Evolutionary conservation across 2,888 invertebrate species (phyloP), one percentile per base, ranked within the genome.

Genomic region (Priocnemis perturbator): DNA sequence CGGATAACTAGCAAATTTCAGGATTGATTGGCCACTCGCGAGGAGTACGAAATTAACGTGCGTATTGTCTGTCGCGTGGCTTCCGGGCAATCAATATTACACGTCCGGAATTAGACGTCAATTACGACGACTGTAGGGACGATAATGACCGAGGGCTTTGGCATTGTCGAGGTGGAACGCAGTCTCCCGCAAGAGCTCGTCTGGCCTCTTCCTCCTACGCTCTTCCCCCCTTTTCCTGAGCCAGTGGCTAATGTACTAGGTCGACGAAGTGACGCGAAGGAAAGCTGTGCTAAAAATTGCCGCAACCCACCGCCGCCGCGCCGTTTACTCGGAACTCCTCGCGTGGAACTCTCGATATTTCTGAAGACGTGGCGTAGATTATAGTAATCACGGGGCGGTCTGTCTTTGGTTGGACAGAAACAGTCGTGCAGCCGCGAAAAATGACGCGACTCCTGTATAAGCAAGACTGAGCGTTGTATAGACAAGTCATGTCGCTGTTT

Each of bases 21-120:
- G 37, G 7, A 37, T 11, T 37, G 7, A 37, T 3, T 11, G 14
- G 7, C 37, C 37, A 37, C 11, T 37, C 37, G 11, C 7, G 11
- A 37, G 37, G 1, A 11, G 37, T 7, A 37, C 1, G 37, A 37
- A 1, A 11, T 37, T 9, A 11, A 37, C 37, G 11, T 11, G 7
- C 1, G 37, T 9, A 37, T 37, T 37, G 37, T 37, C 37, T 37
- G 37, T 37, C 37, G 37, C 47, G n/a, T 58, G 47, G 62, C 69
- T 72, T 72, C 71, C 60, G 63, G 62, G 50, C 71, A 76, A 81
- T 77, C 74, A 64, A 76, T 81, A 79, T 69, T 52, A 64, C 67
- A 59, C 63, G 60, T 75, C 69, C 64, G 72, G 73, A 71, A 78
- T 78, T 71, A 70, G 64, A 55, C 60, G 69, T 60, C 70, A 68